These are phyloP conservation scores for Mimas tiliae DNA, from an alignment of 2,888 invertebrate genomes.

Conservation along the genomic window DNA sequence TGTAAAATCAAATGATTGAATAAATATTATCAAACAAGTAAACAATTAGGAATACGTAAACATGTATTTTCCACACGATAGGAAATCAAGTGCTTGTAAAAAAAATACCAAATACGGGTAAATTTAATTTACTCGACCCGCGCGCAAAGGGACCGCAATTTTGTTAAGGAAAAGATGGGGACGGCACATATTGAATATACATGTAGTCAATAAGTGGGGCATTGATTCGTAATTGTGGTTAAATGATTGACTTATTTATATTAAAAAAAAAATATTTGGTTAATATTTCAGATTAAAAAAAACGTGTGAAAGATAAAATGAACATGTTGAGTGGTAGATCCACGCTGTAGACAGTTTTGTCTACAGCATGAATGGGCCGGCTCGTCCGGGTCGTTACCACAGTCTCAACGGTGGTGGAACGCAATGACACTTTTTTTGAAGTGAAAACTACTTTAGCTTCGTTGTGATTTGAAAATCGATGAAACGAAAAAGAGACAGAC, in stretches of 20 bases:
- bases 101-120: slow-evolving; percentile 6
- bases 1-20: not conserved
- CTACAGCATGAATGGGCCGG: too few relatives aligned
- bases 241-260: not conserved
- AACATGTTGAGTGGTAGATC: too few relatives aligned
- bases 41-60: not conserved
- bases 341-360: too few relatives aligned
- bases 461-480: too few relatives aligned
- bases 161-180: not conserved
- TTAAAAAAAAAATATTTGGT: too few relatives aligned
- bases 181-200: not conserved
- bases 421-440: too few relatives aligned
- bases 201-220: not conserved
- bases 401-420: too few relatives aligned
- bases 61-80: slow-evolving; percentile 8
- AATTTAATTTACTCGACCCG: slow-evolving; percentile 10
- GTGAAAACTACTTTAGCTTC: too few relatives aligned
- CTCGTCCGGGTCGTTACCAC: too few relatives aligned
- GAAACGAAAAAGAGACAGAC: too few relatives aligned
- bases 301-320: too few relatives aligned
- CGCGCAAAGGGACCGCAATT: slow-evolving; percentile 9
- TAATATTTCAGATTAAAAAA: too few relatives aligned
- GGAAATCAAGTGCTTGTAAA: slow-evolving; percentile 4
- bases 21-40: not conserved
- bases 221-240: not conserved